These are phyloP conservation scores for Leptoteleia sp. DNA, from an alignment of 1,140 invertebrate species.

Conservation along the genomic window DNA sequence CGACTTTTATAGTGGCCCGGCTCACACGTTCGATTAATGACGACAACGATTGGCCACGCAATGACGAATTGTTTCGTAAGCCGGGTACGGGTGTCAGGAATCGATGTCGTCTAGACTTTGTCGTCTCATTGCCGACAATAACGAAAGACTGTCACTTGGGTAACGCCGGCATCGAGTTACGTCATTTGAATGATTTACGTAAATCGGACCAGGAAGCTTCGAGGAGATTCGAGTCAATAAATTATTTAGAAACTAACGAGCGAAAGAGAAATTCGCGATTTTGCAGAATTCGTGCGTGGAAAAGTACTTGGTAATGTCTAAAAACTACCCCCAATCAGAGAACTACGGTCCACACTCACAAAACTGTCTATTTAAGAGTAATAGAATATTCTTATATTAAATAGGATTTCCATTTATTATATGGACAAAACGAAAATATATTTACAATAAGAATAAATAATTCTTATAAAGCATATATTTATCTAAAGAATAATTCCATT, in stretches of 20 bases:
- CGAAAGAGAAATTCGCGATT: conserved; percentile 1
- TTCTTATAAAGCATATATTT: too few species aligned
- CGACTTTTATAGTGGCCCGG: conserved; percentile 64
- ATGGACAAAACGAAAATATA: too few species aligned
- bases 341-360: too few species aligned
- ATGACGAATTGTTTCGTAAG: conserved; percentile 62
- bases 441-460: too few species aligned
- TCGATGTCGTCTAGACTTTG: conserved; percentile 19
- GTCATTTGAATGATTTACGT: conserved; percentile 54
- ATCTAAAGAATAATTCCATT: too few species aligned
- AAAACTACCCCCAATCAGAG: too few species aligned
- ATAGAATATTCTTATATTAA: too few species aligned
- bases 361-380: too few species aligned
- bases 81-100: conserved; percentile 12
- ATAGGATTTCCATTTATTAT: too few species aligned
- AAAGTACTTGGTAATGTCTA: neutral
- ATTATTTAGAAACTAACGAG: conserved; percentile 29
- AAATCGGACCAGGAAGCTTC: conserved; percentile 52
- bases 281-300: neutral
- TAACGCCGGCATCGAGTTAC: conserved; percentile 39
- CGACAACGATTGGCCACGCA: conserved; percentile 54
- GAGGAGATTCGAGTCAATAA: conserved; percentile 15
- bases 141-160: conserved; percentile 56
- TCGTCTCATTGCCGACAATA: conserved; percentile 52
- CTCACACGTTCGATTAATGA: conserved; percentile 43